phyloP scores from a whole-genome alignment of 2,888 invertebrate species.

The Drosophila austrosaltans region DNA sequence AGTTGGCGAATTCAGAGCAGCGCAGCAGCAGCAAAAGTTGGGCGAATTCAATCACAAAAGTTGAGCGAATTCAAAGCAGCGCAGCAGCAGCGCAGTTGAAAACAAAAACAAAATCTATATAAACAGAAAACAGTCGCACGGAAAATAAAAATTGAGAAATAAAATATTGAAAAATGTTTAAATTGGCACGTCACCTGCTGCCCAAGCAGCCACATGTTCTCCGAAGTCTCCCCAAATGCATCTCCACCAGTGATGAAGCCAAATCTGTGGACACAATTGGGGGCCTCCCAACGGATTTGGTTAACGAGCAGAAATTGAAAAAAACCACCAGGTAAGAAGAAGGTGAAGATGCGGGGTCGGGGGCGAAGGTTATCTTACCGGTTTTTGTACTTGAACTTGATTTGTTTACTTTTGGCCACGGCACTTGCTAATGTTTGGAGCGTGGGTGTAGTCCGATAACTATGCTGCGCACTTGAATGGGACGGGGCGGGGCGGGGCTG shows the following conservation, averaged over 20 bases:
- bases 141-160: neutral
- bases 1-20: neutral
- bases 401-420: slow-evolving; percentile 47
- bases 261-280: slow-evolving; percentile 76
- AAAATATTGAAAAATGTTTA: slow-evolving; percentile 64
- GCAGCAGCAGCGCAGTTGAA: too few relatives aligned
- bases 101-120: slow-evolving; percentile 1
- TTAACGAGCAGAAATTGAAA: slow-evolving; percentile 77
- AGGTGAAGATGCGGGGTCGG: neutral
- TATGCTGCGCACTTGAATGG: neutral
- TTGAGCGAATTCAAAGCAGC: neutral
- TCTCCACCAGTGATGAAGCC: slow-evolving; percentile 79
- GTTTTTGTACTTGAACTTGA: slow-evolving; percentile 32
- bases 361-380: slow-evolving; percentile 20
- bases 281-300: slow-evolving; percentile 74
- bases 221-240: slow-evolving; percentile 50
- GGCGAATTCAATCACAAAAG: too few relatives aligned
- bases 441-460: neutral
- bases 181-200: slow-evolving; percentile 66
- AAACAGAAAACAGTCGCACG: neutral
- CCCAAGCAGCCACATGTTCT: slow-evolving; percentile 52
- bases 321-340: slow-evolving; percentile 74
- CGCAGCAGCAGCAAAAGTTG: too few relatives aligned
- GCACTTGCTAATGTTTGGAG: neutral
- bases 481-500: neutral